Evolutionary conservation across 2,888 invertebrate genomes (phyloP).

Genomic region (Hetaerina titia): DNA sequence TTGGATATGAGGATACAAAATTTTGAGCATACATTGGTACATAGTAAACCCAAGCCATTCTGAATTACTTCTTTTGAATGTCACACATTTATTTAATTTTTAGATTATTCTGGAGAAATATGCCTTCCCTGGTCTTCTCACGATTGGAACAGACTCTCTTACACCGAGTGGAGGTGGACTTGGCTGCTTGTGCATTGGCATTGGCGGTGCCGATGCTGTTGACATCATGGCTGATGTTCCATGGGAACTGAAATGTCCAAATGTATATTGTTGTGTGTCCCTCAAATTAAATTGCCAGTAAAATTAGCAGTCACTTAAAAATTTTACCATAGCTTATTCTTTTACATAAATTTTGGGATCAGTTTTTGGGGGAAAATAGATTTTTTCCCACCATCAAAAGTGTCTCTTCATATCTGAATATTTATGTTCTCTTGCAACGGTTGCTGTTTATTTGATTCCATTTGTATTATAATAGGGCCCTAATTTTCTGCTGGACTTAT

Average conservation of each 20-base stretch:
- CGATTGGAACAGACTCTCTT: constrained; percentile 99
- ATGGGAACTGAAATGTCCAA: constrained; percentile 99
- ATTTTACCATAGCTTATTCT: not conserved
- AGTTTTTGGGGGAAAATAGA: too few species aligned
- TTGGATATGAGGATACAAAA: too few species aligned
- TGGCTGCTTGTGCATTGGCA: constrained; percentile 98
- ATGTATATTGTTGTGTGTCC: constrained; percentile 78
- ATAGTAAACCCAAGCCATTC: too few species aligned
- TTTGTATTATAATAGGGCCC: too few species aligned
- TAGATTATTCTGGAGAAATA: constrained; percentile 99
- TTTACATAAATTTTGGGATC: too few species aligned
- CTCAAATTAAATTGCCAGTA: not conserved
- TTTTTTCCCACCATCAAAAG: too few species aligned
- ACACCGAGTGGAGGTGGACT: constrained; percentile 99
- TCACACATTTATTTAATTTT: constrained; percentile 70
- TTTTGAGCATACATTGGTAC: too few species aligned
- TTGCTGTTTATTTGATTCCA: too few species aligned
- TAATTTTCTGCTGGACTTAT: too few species aligned
- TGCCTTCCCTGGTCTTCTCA: constrained; percentile 98
- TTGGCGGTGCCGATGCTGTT: constrained; percentile 99
- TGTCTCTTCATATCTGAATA: too few species aligned
- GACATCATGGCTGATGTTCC: constrained; percentile 99
- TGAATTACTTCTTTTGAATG: too few species aligned
- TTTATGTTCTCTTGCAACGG: too few species aligned
- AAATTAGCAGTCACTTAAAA: not conserved